Conservation (phyloP, 2,797 vertebrate species). For the Phaenicophaeus curvirostris region DNA sequence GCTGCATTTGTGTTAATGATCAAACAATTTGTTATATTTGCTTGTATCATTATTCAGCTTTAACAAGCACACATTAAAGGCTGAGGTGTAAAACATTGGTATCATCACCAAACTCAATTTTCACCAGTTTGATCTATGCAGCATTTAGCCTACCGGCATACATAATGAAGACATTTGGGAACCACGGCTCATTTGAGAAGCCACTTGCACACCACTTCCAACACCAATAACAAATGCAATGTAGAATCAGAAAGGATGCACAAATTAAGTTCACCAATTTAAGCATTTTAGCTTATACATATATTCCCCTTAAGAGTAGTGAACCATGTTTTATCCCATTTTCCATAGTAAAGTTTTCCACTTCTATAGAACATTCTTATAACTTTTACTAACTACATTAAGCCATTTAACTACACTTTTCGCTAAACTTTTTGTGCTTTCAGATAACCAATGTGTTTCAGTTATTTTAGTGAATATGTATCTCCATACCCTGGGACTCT, state of each 20-base stretch:
- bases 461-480: not conserved
- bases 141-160: not conserved
- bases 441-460: not conserved
- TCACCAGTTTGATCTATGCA: not conserved
- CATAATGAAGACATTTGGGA: not conserved
- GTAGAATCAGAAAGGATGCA: not conserved
- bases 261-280: not conserved
- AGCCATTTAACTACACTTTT: not conserved
- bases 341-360: not conserved
- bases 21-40: not conserved
- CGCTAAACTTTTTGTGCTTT: not conserved
- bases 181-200: not conserved
- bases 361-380: not conserved
- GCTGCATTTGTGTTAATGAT: not conserved
- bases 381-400: not conserved
- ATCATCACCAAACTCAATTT: not conserved
- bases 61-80: not conserved
- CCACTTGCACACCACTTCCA: not conserved
- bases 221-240: not conserved
- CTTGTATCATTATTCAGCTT: not conserved
- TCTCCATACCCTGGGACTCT: not conserved
- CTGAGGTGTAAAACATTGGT: accelerated
- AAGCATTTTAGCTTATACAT: not conserved
- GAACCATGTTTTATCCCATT: not conserved
- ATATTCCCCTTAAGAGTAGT: not conserved